phyloP scores from a whole-genome alignment of 2,888 invertebrate genomes.

The Gryllus longicercus region DNA sequence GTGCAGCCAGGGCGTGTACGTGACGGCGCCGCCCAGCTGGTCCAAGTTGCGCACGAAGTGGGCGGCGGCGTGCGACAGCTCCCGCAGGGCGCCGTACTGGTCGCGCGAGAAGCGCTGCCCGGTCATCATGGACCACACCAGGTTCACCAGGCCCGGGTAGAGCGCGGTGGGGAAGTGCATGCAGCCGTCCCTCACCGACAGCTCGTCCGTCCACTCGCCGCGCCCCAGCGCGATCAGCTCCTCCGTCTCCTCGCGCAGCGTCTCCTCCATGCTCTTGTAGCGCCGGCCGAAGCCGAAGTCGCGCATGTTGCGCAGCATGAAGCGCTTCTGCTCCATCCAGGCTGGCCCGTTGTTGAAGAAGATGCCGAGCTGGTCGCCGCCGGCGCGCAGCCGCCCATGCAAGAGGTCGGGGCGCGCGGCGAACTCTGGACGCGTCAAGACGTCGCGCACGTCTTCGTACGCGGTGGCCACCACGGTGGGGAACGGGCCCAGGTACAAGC shows the following conservation, averaged over 20 bases:
- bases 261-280: slow-evolving; percentile 53
- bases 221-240: slow-evolving; percentile 49
- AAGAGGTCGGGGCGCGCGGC: slow-evolving; percentile 58
- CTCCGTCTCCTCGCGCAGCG: slow-evolving; percentile 50
- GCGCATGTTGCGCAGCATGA: slow-evolving; percentile 61
- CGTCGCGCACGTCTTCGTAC: slow-evolving; percentile 54
- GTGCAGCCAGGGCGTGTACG: slow-evolving; percentile 59
- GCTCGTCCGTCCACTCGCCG: slow-evolving; percentile 24
- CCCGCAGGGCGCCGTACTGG: slow-evolving; percentile 52
- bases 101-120: slow-evolving; percentile 53
- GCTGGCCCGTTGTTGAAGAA: slow-evolving; percentile 62
- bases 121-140: slow-evolving; percentile 55
- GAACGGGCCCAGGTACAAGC: slow-evolving; percentile 54
- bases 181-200: slow-evolving; percentile 48
- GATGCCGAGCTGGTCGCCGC: slow-evolving; percentile 50
- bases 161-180: slow-evolving; percentile 56
- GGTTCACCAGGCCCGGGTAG: slow-evolving; percentile 55
- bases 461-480: slow-evolving; percentile 42
- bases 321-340: slow-evolving; percentile 66
- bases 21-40: slow-evolving; percentile 58
- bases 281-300: slow-evolving; percentile 68
- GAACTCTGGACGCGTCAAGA: slow-evolving; percentile 57
- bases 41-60: slow-evolving; percentile 57
- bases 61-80: slow-evolving; percentile 49
- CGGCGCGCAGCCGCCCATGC: slow-evolving; percentile 53